Evolutionary conservation across 2,113 vertebrate species (phyloP), one percentile per base, ranked within the genome.

Genomic region (Sylvilagus bachmani): DNA sequence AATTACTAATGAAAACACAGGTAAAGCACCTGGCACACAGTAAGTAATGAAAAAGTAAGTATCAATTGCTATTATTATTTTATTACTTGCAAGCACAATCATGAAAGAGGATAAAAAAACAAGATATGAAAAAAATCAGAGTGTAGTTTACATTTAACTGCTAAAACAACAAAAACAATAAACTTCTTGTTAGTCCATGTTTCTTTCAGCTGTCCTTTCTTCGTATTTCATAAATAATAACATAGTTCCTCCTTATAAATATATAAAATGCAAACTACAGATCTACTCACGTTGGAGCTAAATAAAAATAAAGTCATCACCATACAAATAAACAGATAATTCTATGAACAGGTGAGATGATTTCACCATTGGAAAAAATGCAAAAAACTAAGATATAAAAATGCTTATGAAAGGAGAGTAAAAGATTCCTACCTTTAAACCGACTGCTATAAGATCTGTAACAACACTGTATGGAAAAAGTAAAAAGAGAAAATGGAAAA

Each of bases 401-500:
- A 82, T 89, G 38, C n/a, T 84, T 96, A 91, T 90, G 87, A 97
- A 98, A 97, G 96, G 93, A 94, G 85, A 97, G 67, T 97, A 98
- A 97, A 93, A 97, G 74, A 97, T 86, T 98, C 97, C 93, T 98
- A 97, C 93, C 96, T 98, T 98, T 97, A 98, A 97, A 98, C 83
- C 94, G 94, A 98, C 97, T 95, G 95, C 89, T 98, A 97, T 97
- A 97, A 98, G 94, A 98, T 97, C 96, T 97, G 93, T 97, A 98
- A 97, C 95, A 98, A 97, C 87, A 97, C 64, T 98, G 80, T 97
- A 97, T 96, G 92, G 97, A 97, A 98, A 98, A 98, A 98, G 97
- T 97, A 93, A 70, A 78, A 94, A 95, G 95, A 98, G 95, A 97
- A 98, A 98, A 97, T 97, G 89, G 95, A 98, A 98, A 88, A 96